Conservation (phyloP, 2,888 invertebrate genomes). For the Amblyteles armatorius region DNA sequence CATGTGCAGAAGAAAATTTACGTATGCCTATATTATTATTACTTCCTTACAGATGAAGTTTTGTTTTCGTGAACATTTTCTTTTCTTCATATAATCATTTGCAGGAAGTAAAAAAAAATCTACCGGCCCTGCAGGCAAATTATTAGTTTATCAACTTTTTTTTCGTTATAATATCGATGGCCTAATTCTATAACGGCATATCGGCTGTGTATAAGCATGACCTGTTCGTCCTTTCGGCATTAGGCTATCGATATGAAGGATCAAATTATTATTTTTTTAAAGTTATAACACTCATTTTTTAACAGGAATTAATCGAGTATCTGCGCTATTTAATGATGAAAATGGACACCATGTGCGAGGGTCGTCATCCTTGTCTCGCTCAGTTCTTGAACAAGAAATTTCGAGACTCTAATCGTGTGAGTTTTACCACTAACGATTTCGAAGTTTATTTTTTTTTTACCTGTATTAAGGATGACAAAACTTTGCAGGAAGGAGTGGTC, state of each 20-base stretch:
- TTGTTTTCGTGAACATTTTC: no score
- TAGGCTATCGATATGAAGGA: background rate
- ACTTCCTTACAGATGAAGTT: no score
- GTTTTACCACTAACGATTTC: conserved; percentile 64
- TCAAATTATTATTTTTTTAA: conserved; percentile 23
- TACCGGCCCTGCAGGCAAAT: no score
- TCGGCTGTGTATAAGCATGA: background rate
- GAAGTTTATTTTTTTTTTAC: background rate
- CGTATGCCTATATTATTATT: conserved; percentile 79
- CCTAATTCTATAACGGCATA: background rate
- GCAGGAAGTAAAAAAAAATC: no score
- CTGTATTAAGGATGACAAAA: background rate
- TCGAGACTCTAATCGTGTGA: conserved; percentile 77
- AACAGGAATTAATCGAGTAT: conserved; percentile 79
- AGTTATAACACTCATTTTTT: conserved; percentile 1
- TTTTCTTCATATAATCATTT: no score
- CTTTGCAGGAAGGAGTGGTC: conserved; percentile 77
- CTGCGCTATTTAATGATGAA: conserved; percentile 76
- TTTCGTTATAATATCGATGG: no score
- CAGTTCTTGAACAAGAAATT: conserved; percentile 81
- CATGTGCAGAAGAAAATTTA: conserved; percentile 84
- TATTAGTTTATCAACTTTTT: no score
- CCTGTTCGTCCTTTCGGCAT: background rate
- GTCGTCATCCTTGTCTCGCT: conserved; percentile 79
- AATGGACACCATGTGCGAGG: conserved; percentile 76